Percentiles rank a stretch among this genome's conserved stretches.
Evolutionary conservation across 2,888 invertebrate species (phyloP).

Genomic region (Cataglyphis livida): DNA sequence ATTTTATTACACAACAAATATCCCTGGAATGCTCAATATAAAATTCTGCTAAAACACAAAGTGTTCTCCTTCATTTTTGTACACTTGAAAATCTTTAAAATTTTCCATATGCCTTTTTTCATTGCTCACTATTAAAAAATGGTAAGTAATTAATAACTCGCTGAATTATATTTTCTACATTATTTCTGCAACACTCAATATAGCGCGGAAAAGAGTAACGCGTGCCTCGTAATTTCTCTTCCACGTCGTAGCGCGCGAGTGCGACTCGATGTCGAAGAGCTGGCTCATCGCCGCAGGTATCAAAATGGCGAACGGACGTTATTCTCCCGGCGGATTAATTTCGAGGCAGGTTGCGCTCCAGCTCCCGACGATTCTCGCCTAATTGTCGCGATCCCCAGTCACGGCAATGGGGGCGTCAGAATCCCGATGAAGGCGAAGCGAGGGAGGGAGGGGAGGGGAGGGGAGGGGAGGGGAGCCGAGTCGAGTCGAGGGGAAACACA

Average conservation of each 20-base stretch:
- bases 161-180: not conserved
- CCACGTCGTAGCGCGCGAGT: not conserved
- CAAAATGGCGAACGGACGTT: constrained; percentile 69
- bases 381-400: constrained; percentile 74
- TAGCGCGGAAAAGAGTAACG: not conserved
- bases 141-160: not conserved
- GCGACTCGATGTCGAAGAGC: constrained; percentile 47
- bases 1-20: not conserved
- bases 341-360: constrained; percentile 61
- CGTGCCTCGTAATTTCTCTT: not conserved
- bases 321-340: constrained; percentile 77
- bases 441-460: not conserved
- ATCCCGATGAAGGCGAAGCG: constrained; percentile 36
- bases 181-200: not conserved
- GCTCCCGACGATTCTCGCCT: constrained; percentile 71
- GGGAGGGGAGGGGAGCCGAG: not conserved
- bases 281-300: constrained; percentile 43
- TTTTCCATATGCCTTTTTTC: not conserved
- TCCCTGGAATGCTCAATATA: not conserved
- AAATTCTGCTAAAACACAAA: not conserved
- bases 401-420: constrained; percentile 29
- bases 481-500: not conserved
- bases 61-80: not conserved
- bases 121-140: not conserved
- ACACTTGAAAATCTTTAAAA: not conserved